Percentiles rank a stretch among this genome's conserved stretches.
Conservation (phyloP, 2,113 vertebrate genomes). For the Solenodon paradoxus region DNA sequence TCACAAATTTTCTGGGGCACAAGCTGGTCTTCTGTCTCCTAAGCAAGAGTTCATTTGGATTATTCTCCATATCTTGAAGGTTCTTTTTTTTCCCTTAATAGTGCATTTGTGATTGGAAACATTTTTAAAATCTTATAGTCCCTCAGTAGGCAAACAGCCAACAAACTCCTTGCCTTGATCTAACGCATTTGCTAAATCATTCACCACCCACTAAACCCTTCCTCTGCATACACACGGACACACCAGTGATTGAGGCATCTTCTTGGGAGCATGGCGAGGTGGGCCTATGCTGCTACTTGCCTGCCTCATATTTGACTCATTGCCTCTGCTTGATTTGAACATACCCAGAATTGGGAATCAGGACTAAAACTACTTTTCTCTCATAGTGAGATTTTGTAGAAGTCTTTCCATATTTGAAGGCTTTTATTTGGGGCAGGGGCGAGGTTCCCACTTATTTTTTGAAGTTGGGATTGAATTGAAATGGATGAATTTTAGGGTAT, state of each 20-base stretch:
- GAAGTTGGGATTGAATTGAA: neutral
- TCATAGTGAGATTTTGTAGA: neutral
- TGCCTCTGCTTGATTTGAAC: neutral
- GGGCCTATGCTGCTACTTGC: no score
- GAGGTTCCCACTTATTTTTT: no score
- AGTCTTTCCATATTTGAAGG: neutral
- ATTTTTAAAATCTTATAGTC: neutral
- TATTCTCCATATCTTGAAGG: neutral
- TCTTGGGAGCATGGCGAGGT: neutral
- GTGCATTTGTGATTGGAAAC: neutral
- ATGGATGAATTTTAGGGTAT: neutral
- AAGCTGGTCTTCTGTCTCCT: neutral
- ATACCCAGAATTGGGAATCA: neutral
- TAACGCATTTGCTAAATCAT: neutral
- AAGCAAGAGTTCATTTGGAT: neutral
- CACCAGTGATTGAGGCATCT: neutral
- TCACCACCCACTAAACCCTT: neutral
- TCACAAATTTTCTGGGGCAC: neutral
- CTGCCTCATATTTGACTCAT: neutral
- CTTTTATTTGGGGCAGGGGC: no score
- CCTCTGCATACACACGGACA: neutral
- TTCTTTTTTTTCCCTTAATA: neutral
- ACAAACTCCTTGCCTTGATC: neutral
- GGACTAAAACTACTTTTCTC: neutral
- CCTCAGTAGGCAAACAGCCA: neutral